Percentiles rank a stretch among this genome's conserved stretches.
Evolutionary conservation across 2,888 invertebrate genomes (phyloP).

Genomic region (Ferrisia virgata): DNA sequence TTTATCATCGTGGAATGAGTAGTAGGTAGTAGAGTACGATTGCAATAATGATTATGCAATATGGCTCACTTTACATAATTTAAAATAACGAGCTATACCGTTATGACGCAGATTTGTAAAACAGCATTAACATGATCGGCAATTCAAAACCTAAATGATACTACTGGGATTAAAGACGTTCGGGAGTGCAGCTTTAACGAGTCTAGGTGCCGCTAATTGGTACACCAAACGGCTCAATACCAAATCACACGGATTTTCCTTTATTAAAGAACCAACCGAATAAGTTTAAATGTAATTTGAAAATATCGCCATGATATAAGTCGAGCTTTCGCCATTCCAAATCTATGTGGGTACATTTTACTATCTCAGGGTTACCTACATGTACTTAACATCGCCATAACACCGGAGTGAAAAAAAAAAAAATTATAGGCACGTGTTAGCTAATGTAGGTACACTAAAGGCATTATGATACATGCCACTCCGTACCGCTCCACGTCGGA

Average conservation of each 20-base stretch:
- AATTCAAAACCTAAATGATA: slow-evolving; percentile 43
- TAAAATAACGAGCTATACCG: slow-evolving; percentile 7
- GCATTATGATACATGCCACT: too few relatives aligned
- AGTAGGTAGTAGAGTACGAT: background rate
- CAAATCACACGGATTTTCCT: slow-evolving; percentile 39
- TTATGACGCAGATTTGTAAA: slow-evolving; percentile 39
- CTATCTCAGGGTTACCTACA: background rate
- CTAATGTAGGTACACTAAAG: too few relatives aligned
- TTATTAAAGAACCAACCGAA: slow-evolving; percentile 22
- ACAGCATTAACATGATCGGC: slow-evolving; percentile 39
- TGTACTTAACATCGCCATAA: too few relatives aligned
- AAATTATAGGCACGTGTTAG: background rate
- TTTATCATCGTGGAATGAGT: background rate
- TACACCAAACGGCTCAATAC: slow-evolving; percentile 17
- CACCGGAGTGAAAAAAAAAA: background rate
- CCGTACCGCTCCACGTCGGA: too few relatives aligned
- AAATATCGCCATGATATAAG: background rate
- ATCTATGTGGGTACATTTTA: background rate
- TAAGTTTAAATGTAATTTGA: slow-evolving; percentile 23
- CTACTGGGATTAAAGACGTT: slow-evolving; percentile 39
- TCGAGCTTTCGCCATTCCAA: background rate
- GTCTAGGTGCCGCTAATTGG: slow-evolving; percentile 39
- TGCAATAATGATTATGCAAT: slow-evolving; percentile 36
- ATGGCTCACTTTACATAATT: slow-evolving; percentile 31
- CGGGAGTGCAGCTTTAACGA: slow-evolving; percentile 38